A percentile compares a stretch with the other conserved stretches of the same genome.
Conservation (phyloP, 2,888 invertebrate genomes). For the Cepaea hortensis region DNA sequence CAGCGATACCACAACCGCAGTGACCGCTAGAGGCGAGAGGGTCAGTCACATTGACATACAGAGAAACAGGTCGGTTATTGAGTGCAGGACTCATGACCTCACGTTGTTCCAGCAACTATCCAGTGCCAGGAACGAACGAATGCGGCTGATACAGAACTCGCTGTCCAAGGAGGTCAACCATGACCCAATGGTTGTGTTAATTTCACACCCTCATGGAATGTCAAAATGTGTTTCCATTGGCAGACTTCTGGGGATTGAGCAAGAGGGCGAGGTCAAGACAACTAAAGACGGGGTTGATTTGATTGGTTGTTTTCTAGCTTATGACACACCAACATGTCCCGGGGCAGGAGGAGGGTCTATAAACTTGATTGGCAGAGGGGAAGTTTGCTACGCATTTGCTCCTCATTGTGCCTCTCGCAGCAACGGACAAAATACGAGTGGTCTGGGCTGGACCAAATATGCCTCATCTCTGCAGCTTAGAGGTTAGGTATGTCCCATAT, state of each 20-base stretch:
- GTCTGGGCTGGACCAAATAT: slow-evolving; percentile 25
- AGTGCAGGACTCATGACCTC: slow-evolving; percentile 33
- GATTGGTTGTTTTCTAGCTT: slow-evolving; percentile 24
- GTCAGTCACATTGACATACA: slow-evolving; percentile 2
- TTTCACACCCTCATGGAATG: slow-evolving; percentile 27
- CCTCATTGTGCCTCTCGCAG: slow-evolving; percentile 17
- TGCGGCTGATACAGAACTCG: not conserved
- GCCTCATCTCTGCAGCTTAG: not conserved
- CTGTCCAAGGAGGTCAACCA: not conserved
- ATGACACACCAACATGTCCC: slow-evolving; percentile 20
- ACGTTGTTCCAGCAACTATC: not conserved
- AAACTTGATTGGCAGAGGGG: slow-evolving; percentile 23
- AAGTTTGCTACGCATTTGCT: slow-evolving; percentile 21
- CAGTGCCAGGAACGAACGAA: not conserved
- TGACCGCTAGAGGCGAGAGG: slow-evolving; percentile 4
- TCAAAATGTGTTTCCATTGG: slow-evolving; percentile 23
- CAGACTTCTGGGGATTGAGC: not conserved
- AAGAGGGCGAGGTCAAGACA: not conserved
- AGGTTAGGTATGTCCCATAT: no score
- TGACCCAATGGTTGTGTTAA: slow-evolving; percentile 27
- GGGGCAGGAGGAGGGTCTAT: slow-evolving; percentile 26
- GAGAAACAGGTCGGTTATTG: slow-evolving; percentile 19
- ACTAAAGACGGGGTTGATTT: slow-evolving; percentile 12
- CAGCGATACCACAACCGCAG: not conserved
- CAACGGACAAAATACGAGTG: not conserved